Percentiles rank a stretch among this genome's conserved stretches.
Conservation (phyloP, 2,113 vertebrate species). For the Oncorhynchus nerka region DNA sequence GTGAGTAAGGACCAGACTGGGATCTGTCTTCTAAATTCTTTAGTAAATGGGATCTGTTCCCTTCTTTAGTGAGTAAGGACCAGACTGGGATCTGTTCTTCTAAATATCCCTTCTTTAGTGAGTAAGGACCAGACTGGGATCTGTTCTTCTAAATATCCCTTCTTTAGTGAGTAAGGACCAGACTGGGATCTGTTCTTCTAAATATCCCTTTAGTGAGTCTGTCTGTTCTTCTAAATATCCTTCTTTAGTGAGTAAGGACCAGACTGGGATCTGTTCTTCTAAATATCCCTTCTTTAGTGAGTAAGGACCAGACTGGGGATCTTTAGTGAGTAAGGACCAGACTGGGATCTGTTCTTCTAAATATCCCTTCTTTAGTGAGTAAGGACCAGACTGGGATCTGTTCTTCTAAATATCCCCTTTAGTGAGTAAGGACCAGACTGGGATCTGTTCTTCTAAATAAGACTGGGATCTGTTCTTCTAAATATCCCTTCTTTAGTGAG, state of each 20-base stretch:
- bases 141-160: neutral
- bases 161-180: neutral
- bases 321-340: conserved; percentile 74
- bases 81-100: no score
- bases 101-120: conserved; percentile 55
- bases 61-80: neutral
- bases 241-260: neutral
- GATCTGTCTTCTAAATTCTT: neutral
- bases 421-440: conserved; percentile 69
- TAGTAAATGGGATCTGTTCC: no score
- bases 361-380: neutral
- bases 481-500: neutral
- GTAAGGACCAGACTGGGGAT: no score
- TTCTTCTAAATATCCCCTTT: neutral
- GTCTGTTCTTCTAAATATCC: neutral
- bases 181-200: neutral
- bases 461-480: no score
- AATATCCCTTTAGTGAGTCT: conserved; percentile 63
- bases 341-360: neutral
- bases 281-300: conserved; percentile 57
- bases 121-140: conserved; percentile 47
- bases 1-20: conserved; percentile 67
- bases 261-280: neutral
- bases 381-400: no score
- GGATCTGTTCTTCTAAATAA: neutral